Percentiles rank a stretch among this genome's conserved stretches.
These are phyloP conservation scores for Pseudomugil gertrudae DNA, from an alignment of 2,797 vertebrate species.

Conservation along the genomic window DNA sequence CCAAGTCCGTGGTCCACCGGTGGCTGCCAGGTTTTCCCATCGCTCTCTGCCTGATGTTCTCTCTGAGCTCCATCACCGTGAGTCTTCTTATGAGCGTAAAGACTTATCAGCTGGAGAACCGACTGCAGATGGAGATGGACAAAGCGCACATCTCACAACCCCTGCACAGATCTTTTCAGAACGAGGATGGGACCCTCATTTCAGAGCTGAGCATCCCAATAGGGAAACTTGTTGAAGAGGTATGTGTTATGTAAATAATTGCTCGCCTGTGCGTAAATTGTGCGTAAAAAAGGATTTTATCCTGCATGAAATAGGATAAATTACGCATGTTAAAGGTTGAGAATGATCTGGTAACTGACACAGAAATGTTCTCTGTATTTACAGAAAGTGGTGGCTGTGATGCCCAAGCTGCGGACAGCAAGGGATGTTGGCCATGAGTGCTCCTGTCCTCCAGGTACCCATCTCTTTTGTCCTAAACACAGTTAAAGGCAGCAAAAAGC, in stretches of 20 bases:
- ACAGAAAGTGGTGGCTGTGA: conserved; percentile 86
- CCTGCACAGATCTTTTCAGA: conserved; percentile 65
- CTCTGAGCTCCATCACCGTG: conserved; percentile 84
- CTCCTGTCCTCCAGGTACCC: conserved; percentile 91
- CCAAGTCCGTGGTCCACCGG: conserved; percentile 57
- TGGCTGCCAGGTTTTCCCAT: conserved; percentile 71
- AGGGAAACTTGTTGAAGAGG: conserved; percentile 86
- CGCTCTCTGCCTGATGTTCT: conserved; percentile 84
- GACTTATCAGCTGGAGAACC: conserved; percentile 86
- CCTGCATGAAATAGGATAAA: conserved; percentile 39
- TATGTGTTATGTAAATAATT: conserved; percentile 51
- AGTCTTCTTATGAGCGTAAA: conserved; percentile 88
- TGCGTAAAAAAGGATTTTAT: conserved; percentile 51
- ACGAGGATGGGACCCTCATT: conserved; percentile 76
- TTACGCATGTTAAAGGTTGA: conserved; percentile 1
- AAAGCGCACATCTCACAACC: conserved; percentile 63
- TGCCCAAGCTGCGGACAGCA: conserved; percentile 82
- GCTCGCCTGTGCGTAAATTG: conserved; percentile 51
- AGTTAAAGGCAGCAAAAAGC: conserved; percentile 1
- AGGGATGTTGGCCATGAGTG: conserved; percentile 89
- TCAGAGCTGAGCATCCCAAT: conserved; percentile 83
- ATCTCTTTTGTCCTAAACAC: conserved; percentile 9
- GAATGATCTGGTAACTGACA: conserved; percentile 15
- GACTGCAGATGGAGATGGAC: conserved; percentile 85
- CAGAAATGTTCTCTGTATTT: conserved; percentile 32